Percentiles rank a stretch among this genome's conserved stretches.
These are phyloP conservation scores for Helarctos malayanus DNA, from an alignment of 2,797 vertebrate species.

Conservation along the genomic window DNA sequence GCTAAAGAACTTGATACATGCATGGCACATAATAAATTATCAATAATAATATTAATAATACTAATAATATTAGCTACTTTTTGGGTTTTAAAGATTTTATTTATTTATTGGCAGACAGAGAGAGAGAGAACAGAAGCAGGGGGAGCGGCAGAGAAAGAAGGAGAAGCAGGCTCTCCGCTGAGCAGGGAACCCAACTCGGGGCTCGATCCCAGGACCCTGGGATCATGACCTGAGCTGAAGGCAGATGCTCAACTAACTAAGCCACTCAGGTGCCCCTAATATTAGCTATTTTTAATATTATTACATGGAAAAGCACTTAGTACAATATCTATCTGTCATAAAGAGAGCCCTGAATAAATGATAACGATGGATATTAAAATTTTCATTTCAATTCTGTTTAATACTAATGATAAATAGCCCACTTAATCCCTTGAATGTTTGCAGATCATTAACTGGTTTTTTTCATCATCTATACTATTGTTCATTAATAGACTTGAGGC, in stretches of 20 bases:
- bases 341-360: not conserved
- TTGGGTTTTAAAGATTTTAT: not conserved
- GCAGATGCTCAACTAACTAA: no score
- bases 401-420: not conserved
- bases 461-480: not conserved
- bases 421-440: constrained; percentile 3
- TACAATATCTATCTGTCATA: not conserved
- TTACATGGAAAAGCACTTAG: not conserved
- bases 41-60: not conserved
- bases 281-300: not conserved
- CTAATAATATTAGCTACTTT: not conserved
- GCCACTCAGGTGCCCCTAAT: no score
- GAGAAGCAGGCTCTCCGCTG: no score
- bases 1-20: not conserved
- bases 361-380: not conserved
- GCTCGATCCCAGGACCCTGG: no score
- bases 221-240: no score
- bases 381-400: constrained; percentile 44
- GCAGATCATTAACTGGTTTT: not conserved
- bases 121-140: no score
- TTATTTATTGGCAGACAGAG: no score
- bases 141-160: no score
- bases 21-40: not conserved
- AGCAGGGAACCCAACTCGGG: no score
- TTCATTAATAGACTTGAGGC: not conserved